phyloP scores from a whole-genome alignment of 2,797 vertebrate species.

The Gymnothorax reevesii region DNA sequence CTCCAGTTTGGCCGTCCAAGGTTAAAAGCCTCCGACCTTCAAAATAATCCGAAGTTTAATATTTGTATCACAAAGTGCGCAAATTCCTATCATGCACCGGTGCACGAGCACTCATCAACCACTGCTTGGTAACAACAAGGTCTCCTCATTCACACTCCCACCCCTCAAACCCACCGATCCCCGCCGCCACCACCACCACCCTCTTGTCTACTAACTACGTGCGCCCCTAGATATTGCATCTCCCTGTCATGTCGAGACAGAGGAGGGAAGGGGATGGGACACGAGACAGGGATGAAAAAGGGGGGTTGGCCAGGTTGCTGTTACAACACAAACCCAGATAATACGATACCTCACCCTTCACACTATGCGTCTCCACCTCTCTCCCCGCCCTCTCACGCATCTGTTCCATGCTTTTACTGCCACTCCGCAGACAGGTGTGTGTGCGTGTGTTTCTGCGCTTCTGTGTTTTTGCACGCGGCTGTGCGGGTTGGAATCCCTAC shows the following conservation, averaged over 20 bases:
- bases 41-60: too few relatives aligned
- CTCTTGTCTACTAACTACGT: too few relatives aligned
- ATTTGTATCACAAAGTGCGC: too few relatives aligned
- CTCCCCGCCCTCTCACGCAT: conserved; percentile 56
- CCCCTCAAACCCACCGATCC: not conserved
- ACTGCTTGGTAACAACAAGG: too few relatives aligned
- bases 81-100: too few relatives aligned
- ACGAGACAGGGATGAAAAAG: not conserved
- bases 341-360: conserved; percentile 28
- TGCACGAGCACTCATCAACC: too few relatives aligned
- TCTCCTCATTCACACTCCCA: too few relatives aligned
- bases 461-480: not conserved
- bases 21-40: too few relatives aligned
- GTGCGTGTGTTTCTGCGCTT: conserved; percentile 29
- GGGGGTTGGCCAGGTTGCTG: conserved; percentile 15
- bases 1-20: not conserved
- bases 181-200: not conserved
- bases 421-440: conserved; percentile 73
- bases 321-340: conserved; percentile 6
- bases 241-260: conserved; percentile 24
- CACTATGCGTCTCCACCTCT: conserved; percentile 34
- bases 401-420: conserved; percentile 56
- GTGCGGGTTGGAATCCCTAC: conserved; percentile 3
- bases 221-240: not conserved
- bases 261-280: conserved; percentile 20